Base-by-base conservation (phyloP, 1,140 invertebrate species). In the Uloborus diversus region DNA sequence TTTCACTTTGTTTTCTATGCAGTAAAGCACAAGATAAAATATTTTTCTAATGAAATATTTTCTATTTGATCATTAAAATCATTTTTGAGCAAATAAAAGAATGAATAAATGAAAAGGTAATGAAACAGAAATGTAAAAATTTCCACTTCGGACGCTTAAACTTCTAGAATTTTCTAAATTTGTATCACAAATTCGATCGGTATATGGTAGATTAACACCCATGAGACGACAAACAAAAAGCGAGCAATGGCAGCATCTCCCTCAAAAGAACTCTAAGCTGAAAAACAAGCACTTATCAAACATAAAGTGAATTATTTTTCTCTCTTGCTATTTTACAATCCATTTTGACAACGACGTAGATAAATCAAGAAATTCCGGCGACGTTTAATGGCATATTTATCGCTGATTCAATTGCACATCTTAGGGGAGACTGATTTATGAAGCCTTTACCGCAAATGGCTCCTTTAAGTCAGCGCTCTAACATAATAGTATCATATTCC, bases 371-470 rank as follows among this genome's bases (percentile, higher is more conserved):
- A 64, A 37, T 27, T 23, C 42, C 61, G 30, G 32, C 42, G 61
- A 64, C 35, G 33, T 64, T 64, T 64, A 64, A 64, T 64, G 23
- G 33, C 33, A 64, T 42, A 64, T 20, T 64, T 64, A 64, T 64
- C 61, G n/a, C 23, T 2, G 3, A 64, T 64, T 64, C 61, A 64
- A 64, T 64, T 64, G 61, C 61, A 64, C n/a, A 20, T 64, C 7
- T 64, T 30, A n/a, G n/a, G 33, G 35, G 25, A 33, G 17, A 37
- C 27, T 64, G 35, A 64, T 64, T 64, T 64, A 64, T 64, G 33
- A 20, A 25, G 35, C 33, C 35, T 64, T 47, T 64, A 64, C 23
- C 35, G 20, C 23, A 64, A 64, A 64, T 64, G 61, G 33, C 35
- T 25, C 35, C 25, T 20, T 64, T 64, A 64, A 64, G 42, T 64